Conservation (phyloP, 2,888 invertebrate genomes). For the Calliopum simillimum region DNA sequence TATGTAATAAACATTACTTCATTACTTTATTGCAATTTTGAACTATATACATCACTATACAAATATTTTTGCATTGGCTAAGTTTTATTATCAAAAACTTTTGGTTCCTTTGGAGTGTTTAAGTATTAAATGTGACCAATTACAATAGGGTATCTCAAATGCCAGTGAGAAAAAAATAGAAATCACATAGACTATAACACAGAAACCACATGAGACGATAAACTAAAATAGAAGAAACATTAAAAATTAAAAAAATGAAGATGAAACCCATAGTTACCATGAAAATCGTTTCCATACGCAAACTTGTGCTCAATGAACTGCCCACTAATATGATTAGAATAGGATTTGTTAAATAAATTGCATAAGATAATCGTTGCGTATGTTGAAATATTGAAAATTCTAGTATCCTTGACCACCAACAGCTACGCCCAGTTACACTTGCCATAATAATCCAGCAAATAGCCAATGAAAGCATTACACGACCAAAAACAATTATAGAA, state of each 20-base stretch:
- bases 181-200: constrained; percentile 57
- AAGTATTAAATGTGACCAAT: constrained; percentile 54
- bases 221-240: constrained; percentile 44
- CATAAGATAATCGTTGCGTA: constrained; percentile 70
- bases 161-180: constrained; percentile 58
- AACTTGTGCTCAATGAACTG: constrained; percentile 57
- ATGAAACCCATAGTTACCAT: constrained; percentile 50
- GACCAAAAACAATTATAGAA: constrained; percentile 68
- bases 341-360: constrained; percentile 72
- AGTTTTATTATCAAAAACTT: too few relatives aligned
- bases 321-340: constrained; percentile 68
- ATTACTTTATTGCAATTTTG: too few relatives aligned
- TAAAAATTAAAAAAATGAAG: constrained; percentile 16
- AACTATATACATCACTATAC: too few relatives aligned
- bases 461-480: constrained; percentile 66
- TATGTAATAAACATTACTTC: too few relatives aligned
- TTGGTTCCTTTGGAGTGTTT: constrained; percentile 4
- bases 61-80: too few relatives aligned
- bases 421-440: constrained; percentile 69
- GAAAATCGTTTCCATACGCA: constrained; percentile 60
- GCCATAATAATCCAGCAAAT: constrained; percentile 71
- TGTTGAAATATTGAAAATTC: constrained; percentile 62
- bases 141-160: constrained; percentile 62
- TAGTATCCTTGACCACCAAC: constrained; percentile 61
- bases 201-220: constrained; percentile 58